These are phyloP conservation scores for Leucoptera coffeella DNA, from an alignment of 2,888 invertebrate species.

Conservation along the genomic window DNA sequence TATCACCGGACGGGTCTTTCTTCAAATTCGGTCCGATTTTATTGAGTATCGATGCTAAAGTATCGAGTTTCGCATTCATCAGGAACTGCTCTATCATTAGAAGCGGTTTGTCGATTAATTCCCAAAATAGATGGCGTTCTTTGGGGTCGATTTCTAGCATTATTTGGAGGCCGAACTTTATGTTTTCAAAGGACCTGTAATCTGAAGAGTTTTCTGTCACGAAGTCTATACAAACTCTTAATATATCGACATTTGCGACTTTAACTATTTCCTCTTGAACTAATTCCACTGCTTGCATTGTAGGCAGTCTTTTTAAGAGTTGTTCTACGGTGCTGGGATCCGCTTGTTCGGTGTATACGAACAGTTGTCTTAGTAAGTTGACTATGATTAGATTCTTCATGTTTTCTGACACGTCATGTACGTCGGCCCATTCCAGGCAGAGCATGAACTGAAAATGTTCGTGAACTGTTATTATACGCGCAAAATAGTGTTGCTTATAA, in stretches of 20 bases:
- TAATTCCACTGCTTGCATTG: slow-evolving; percentile 51
- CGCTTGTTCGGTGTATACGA: slow-evolving; percentile 43
- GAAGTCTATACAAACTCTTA: slow-evolving; percentile 60
- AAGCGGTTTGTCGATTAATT: slow-evolving; percentile 63
- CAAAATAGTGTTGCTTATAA: slow-evolving; percentile 11
- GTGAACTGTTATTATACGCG: too few species aligned
- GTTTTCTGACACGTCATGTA: slow-evolving; percentile 52
- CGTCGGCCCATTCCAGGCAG: slow-evolving; percentile 64
- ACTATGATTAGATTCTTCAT: slow-evolving; percentile 47
- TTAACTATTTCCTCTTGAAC: slow-evolving; percentile 59
- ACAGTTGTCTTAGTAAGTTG: slow-evolving; percentile 49
- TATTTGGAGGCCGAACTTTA: slow-evolving; percentile 63
- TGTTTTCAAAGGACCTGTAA: slow-evolving; percentile 51
- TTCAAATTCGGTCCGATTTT: slow-evolving; percentile 42
- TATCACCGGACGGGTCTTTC: slow-evolving; percentile 35
- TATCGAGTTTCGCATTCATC: slow-evolving; percentile 78
- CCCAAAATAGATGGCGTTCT: slow-evolving; percentile 57
- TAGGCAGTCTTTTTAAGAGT: slow-evolving; percentile 56
- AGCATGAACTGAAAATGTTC: slow-evolving; percentile 51
- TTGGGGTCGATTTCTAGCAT: slow-evolving; percentile 53
- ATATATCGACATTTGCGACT: slow-evolving; percentile 55
- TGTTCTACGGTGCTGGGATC: slow-evolving; percentile 36
- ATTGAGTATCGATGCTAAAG: slow-evolving; percentile 56
- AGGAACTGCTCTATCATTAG: slow-evolving; percentile 78
- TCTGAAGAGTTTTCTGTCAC: slow-evolving; percentile 46